A percentile compares a stretch with the other conserved stretches of the same genome.
Conservation (phyloP, 2,888 invertebrate species). For the Ophion ventricosus region DNA sequence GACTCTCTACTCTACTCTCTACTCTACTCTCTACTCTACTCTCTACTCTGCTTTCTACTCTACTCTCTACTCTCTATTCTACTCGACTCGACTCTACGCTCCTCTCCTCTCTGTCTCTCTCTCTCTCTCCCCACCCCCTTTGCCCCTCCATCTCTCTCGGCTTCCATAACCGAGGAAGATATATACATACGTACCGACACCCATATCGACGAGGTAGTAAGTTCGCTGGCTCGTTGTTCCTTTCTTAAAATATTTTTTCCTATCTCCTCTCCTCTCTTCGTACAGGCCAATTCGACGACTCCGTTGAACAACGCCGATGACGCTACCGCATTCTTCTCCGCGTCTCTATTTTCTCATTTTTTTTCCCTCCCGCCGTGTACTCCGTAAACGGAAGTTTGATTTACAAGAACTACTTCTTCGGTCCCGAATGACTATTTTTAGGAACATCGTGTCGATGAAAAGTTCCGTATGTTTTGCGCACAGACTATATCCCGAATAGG, state of each 20-base stretch:
- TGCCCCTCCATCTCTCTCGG: too few relatives aligned
- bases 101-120: too few relatives aligned
- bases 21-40: too few relatives aligned
- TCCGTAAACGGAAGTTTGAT: constrained; percentile 39
- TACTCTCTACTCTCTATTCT: too few relatives aligned
- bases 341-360: constrained; percentile 46
- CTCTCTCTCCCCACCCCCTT: too few relatives aligned
- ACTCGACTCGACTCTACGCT: too few relatives aligned
- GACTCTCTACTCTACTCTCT: too few relatives aligned
- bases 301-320: constrained; percentile 18
- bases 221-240: constrained; percentile 37
- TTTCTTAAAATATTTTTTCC: constrained; percentile 39
- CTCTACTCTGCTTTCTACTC: too few relatives aligned
- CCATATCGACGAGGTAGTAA: constrained; percentile 1
- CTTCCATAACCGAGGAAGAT: too few relatives aligned
- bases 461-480: too few relatives aligned
- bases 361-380: background rate
- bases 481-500: constrained; percentile 1
- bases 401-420: constrained; percentile 21
- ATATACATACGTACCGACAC: too few relatives aligned
- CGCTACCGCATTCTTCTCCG: constrained; percentile 29
- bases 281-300: constrained; percentile 27
- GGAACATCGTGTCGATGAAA: background rate
- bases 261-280: background rate
- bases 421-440: constrained; percentile 29